Evolutionary conservation across 2,797 vertebrate species (phyloP).

Genomic region (Rousettus madagascariensis): DNA sequence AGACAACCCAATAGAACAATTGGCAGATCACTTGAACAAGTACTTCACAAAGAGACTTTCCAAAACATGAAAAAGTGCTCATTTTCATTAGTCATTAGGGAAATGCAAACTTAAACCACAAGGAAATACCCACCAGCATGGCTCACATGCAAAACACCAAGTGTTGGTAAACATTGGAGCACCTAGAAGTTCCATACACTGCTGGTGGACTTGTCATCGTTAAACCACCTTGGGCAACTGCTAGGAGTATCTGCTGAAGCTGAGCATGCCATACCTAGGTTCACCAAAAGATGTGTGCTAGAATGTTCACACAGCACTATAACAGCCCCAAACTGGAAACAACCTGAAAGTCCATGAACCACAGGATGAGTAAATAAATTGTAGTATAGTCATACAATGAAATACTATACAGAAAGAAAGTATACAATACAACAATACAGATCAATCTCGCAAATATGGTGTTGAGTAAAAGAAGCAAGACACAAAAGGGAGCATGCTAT

Average conservation of each 20-base stretch:
- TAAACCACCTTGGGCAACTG: accelerated
- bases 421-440: too few species aligned
- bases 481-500: accelerated
- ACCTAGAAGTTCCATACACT: too few species aligned
- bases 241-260: not conserved
- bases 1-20: not conserved
- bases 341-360: not conserved
- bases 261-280: not conserved
- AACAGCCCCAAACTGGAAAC: not conserved
- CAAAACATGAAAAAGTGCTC: not conserved
- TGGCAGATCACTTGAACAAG: not conserved
- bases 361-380: not conserved
- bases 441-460: not conserved
- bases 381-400: not conserved
- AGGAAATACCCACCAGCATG: not conserved
- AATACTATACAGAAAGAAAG: not conserved
- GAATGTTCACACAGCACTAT: not conserved
- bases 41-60: not conserved
- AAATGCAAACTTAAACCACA: not conserved
- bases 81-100: not conserved
- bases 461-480: not conserved
- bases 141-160: not conserved
- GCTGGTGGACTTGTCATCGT: not conserved
- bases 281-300: not conserved
- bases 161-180: not conserved